These are phyloP conservation scores for Drosophila mimetica DNA, from an alignment of 2,888 invertebrate species.

Conservation along the genomic window DNA sequence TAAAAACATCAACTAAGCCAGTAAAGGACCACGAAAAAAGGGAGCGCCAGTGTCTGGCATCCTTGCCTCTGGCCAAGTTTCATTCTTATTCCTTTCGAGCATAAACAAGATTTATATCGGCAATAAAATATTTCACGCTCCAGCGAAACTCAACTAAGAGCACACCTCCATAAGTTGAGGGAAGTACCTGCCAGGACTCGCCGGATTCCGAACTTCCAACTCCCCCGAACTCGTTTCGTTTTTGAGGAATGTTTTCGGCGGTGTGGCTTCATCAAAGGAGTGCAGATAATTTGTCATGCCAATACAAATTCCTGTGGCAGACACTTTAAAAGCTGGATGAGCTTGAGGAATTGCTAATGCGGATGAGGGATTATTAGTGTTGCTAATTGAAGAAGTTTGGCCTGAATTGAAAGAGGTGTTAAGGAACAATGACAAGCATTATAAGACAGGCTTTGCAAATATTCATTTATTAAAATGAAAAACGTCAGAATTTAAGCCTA, in stretches of 20 bases:
- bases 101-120: slow-evolving; percentile 77
- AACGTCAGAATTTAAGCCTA: no score
- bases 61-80: slow-evolving; percentile 34
- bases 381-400: slow-evolving; percentile 10
- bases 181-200: slow-evolving; percentile 7
- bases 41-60: slow-evolving; percentile 17
- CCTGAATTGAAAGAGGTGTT: neutral
- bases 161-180: slow-evolving; percentile 40
- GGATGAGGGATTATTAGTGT: slow-evolving; percentile 9
- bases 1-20: slow-evolving; percentile 56
- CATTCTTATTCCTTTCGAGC: slow-evolving; percentile 33
- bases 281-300: slow-evolving; percentile 43
- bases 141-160: slow-evolving; percentile 57
- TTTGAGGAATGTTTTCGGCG: slow-evolving; percentile 35
- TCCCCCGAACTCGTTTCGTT: slow-evolving; percentile 16
- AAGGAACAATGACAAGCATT: neutral
- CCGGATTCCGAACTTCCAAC: slow-evolving; percentile 1
- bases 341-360: slow-evolving; percentile 15
- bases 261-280: slow-evolving; percentile 41
- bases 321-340: slow-evolving; percentile 4
- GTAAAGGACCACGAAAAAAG: slow-evolving; percentile 4
- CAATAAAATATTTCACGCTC: slow-evolving; percentile 75
- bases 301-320: slow-evolving; percentile 32
- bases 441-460: neutral
- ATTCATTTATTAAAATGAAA: no score